Evolutionary conservation across 2,113 vertebrate species (phyloP), one percentile per base, ranked within the genome.

Genomic region (Micronisus gabar): DNA sequence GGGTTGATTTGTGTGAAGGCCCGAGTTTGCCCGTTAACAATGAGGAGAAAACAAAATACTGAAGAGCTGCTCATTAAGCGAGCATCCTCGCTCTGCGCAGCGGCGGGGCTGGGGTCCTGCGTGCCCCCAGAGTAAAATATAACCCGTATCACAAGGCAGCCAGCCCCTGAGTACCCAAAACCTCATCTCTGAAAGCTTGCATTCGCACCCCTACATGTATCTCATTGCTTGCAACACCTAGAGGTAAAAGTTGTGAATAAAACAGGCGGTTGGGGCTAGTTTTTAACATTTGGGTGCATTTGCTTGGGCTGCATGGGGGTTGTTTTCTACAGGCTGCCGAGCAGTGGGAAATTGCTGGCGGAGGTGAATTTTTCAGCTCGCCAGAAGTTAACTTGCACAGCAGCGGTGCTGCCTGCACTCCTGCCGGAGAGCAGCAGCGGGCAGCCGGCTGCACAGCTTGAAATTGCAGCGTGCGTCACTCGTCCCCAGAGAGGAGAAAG

Each of bases 1-100:
- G 75, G 48, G 48, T 30, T 93, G 95, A 56, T 94, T 88, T 81
- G 75, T 92, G 86, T 21, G 68, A 93, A 93, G 84, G 91, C 68
- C 80, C 3, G 76, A 71, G 86, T 73, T 86, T 92, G 65, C 81
- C 74, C 1, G 2, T 43, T 87, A 80, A 91, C 71, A 76, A 79
- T 15, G 53, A 81, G 36, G 27, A 41, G 70, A 90, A 97, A 91
- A 76, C 78, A 88, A 93, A 95, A 87, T 47, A 11, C 70, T 13
- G 56, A 83, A 34, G 23, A 62, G 71, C 70, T 74, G 34, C 48
- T 80, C 4, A 3, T 30, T 30, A 38, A 76, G 38, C 0, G 7
- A 80, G 47, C 74, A 50, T 27, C 41, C 32, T 71, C 22, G 41
- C 66, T 50, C 50, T 5, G 40, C 1, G 0, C 65, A 40, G 43